Percentiles rank a stretch among this genome's conserved stretches.
Conservation (phyloP, 2,113 vertebrate genomes). For the Atractosteus spatula region DNA sequence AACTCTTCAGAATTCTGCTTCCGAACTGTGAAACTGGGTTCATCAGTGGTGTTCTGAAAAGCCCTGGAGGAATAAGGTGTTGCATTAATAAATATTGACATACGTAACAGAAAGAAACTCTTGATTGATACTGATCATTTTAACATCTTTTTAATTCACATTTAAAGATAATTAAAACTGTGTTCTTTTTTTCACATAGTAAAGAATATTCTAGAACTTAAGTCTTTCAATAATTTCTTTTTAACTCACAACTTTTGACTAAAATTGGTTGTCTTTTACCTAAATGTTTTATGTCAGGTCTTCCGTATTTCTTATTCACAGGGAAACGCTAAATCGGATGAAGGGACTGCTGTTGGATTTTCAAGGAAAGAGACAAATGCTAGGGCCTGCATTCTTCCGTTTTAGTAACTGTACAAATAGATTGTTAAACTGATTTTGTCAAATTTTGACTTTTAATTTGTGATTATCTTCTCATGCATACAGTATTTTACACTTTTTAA, state of each 20-base stretch:
- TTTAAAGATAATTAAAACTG: background rate
- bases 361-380: constrained; percentile 22
- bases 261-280: too few species aligned
- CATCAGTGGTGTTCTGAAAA: too few species aligned
- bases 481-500: constrained; percentile 42
- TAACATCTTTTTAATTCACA: too few species aligned
- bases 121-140: too few species aligned
- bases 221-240: constrained; percentile 29
- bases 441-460: constrained; percentile 31
- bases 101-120: too few species aligned
- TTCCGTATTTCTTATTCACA: constrained; percentile 15
- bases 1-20: too few species aligned
- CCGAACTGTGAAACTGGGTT: too few species aligned
- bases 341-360: constrained; percentile 39
- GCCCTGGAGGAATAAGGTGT: too few species aligned
- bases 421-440: constrained; percentile 26
- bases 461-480: constrained; percentile 33
- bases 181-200: constrained; percentile 28
- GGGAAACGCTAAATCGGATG: constrained; percentile 23
- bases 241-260: too few species aligned
- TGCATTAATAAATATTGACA: too few species aligned
- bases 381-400: constrained; percentile 25
- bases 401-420: constrained; percentile 15
- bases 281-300: background rate
- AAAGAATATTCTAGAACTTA: constrained; percentile 43